Base-by-base conservation (phyloP, 1,140 invertebrate species). In the Lepidurus apus region DNA sequence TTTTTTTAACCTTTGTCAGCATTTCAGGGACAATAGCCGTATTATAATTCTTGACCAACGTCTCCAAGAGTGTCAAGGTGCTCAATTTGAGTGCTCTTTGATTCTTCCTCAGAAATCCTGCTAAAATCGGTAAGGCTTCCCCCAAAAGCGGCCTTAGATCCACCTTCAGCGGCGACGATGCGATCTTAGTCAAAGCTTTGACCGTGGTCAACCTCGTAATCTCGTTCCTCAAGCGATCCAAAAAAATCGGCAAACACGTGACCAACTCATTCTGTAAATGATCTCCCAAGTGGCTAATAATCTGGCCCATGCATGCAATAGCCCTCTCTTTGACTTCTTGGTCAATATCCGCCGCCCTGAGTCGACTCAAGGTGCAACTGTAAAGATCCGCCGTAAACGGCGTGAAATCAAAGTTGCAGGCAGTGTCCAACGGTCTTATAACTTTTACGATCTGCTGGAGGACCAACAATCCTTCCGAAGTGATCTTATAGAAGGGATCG, bases 311-410 rank as follows among this genome's bases (percentile, higher is more conserved):
- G 82, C 96, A 97, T 1, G 96, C 93, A 79, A 99, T 98, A 7
- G 97, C 96, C 79, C 96, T 89, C 84, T 99, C 97, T 84, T 99
- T 99, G 0, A 99, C 97, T 88, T 99, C 97, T 84, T 98, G 97
- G 87, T 98, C 96, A 82, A 98, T 96, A 84, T 98, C 96, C 0
- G 96, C 92, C n/a, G 97, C 95, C 83, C 91, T 92, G 5, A 99
- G 87, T 81, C 96, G 88, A 76, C 91, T 89, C 76, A 98, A 85
- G 0, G 95, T 96, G 82, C 93, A 95, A 45, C 89, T 87, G 85
- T 98, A 98, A 82, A 98, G 90, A 77, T 93, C 90, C 3, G 87
- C 87, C 1, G 94, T 92, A 83, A 93, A 94, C 7, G 90, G 89
- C 0, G 88, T 89, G 81, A 95, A 93, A 86, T 96, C 92, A 82